These are phyloP conservation scores for Dicranocentrus wangi DNA, from an alignment of 2,888 invertebrate species.

Conservation along the genomic window DNA sequence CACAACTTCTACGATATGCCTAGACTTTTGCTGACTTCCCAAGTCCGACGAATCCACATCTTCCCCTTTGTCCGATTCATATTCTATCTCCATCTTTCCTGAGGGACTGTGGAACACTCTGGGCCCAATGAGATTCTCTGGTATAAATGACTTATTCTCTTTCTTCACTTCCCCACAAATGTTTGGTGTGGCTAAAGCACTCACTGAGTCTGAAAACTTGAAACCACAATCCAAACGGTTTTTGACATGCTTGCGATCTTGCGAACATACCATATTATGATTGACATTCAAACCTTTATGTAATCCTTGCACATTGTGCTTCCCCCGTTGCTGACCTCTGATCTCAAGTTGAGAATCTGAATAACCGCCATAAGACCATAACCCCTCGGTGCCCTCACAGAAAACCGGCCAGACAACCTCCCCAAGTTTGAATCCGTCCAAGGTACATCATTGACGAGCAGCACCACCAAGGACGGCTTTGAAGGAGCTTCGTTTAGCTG, in stretches of 20 bases:
- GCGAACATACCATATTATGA: neutral
- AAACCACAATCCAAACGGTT: neutral
- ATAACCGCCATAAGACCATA: slow-evolving; percentile 71
- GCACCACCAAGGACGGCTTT: slow-evolving; percentile 56
- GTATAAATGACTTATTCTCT: slow-evolving; percentile 62
- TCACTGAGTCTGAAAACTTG: slow-evolving; percentile 58
- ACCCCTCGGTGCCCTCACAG: slow-evolving; percentile 66
- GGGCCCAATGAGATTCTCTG: slow-evolving; percentile 62
- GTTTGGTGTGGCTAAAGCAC: slow-evolving; percentile 48
- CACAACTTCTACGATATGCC: slow-evolving; percentile 69
- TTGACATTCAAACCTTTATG: slow-evolving; percentile 34
- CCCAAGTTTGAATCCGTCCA: slow-evolving; percentile 57
- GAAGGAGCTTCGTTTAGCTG: slow-evolving; percentile 51
- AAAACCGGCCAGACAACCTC: slow-evolving; percentile 54
- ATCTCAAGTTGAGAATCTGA: slow-evolving; percentile 68
- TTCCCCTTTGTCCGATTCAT: slow-evolving; percentile 61
- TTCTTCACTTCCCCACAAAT: slow-evolving; percentile 67
- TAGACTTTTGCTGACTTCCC: slow-evolving; percentile 37
- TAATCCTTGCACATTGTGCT: slow-evolving; percentile 45
- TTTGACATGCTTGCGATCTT: neutral
- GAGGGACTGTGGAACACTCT: slow-evolving; percentile 65
- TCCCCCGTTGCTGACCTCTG: slow-evolving; percentile 31
- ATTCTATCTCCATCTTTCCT: slow-evolving; percentile 58
- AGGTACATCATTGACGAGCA: slow-evolving; percentile 66
- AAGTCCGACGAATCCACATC: slow-evolving; percentile 14